Conservation (phyloP, 2,797 vertebrate species). For the Rhinichthys osculus region DNA sequence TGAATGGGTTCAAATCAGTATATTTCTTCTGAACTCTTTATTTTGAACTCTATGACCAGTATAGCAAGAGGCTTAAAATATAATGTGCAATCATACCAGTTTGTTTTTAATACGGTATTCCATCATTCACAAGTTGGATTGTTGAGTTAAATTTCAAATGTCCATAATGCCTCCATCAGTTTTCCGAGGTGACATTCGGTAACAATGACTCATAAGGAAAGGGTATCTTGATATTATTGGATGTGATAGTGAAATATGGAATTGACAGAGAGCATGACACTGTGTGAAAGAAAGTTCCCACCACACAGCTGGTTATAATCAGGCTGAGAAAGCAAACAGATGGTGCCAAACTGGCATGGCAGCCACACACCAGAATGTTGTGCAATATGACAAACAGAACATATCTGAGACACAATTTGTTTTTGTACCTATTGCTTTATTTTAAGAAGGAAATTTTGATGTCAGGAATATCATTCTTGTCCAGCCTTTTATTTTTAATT, state of each 20-base stretch:
- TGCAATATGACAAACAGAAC: constrained; percentile 55
- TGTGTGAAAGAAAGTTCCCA: constrained; percentile 56
- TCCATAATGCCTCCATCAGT: not conserved
- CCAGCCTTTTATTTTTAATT: not conserved
- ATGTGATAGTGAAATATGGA: constrained; percentile 48
- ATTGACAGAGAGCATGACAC: constrained; percentile 50
- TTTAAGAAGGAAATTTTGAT: constrained; percentile 24
- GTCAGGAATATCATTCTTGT: not conserved
- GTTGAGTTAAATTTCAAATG: not conserved
- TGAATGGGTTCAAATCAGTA: not conserved
- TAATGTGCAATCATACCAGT: not conserved
- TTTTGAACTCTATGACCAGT: not conserved
- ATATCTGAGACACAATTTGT: constrained; percentile 18
- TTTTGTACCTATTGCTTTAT: constrained; percentile 54
- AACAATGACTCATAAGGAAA: constrained; percentile 3
- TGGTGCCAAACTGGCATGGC: constrained; percentile 69
- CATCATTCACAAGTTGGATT: not conserved
- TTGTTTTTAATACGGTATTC: not conserved
- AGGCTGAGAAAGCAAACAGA: constrained; percentile 67
- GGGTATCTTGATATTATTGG: constrained; percentile 42
- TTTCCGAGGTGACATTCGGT: constrained; percentile 16
- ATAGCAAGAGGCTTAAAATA: not conserved
- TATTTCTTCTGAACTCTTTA: not conserved
- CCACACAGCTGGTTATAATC: constrained; percentile 59
- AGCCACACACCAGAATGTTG: constrained; percentile 46